These are phyloP conservation scores for Tricholaema leucomelas DNA, from an alignment of 2,113 vertebrate genomes.

Conservation along the genomic window DNA sequence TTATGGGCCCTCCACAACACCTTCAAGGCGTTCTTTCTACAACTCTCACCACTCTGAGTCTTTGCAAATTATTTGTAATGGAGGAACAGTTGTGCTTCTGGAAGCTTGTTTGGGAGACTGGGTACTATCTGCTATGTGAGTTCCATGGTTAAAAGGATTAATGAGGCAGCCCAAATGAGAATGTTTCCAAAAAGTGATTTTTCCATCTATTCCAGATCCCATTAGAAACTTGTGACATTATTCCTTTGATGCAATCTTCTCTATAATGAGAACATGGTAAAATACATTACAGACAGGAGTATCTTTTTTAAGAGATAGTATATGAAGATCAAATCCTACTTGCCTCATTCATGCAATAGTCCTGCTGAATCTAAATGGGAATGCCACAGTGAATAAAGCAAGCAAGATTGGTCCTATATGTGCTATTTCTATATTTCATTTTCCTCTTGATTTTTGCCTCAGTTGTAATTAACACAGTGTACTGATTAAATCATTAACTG, in stretches of 20 bases:
- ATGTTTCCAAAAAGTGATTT: neutral
- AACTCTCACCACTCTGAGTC: neutral
- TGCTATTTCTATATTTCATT: conserved; percentile 16
- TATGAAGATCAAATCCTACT: neutral
- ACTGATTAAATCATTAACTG: conserved; percentile 55
- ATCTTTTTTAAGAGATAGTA: neutral
- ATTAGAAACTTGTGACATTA: neutral
- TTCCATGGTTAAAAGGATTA: conserved; percentile 13
- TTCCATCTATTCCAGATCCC: neutral
- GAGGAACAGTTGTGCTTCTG: neutral
- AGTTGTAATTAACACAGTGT: conserved; percentile 51
- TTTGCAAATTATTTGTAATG: neutral
- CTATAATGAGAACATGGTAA: neutral
- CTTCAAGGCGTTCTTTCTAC: neutral
- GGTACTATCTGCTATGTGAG: neutral
- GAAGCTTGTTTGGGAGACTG: neutral
- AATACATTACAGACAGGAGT: neutral
- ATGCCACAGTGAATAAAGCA: neutral
- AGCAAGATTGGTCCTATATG: neutral
- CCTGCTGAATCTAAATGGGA: neutral
- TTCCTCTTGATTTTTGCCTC: conserved; percentile 26
- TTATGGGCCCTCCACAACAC: no score
- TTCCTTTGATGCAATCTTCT: conserved; percentile 15
- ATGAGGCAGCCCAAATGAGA: neutral
- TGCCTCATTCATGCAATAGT: neutral